These are phyloP conservation scores for Piscicola geometra DNA, from an alignment of 2,888 invertebrate species.

Conservation along the genomic window DNA sequence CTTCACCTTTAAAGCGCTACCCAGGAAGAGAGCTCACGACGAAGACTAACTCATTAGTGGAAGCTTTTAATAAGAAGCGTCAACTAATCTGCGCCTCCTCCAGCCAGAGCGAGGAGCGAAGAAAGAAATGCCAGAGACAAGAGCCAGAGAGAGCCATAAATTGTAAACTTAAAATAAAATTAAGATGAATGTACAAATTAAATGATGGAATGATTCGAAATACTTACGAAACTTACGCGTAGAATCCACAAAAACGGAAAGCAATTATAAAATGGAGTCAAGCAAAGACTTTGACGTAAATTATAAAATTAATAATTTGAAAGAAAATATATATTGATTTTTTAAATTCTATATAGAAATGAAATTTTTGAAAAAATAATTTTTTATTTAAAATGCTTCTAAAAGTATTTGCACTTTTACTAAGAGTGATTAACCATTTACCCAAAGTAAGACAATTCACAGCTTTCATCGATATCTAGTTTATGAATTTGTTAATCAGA, in stretches of 20 bases:
- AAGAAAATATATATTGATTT: neutral
- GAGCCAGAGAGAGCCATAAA: neutral
- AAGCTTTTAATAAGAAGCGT: neutral
- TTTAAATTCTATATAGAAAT: neutral
- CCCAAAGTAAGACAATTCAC: neutral
- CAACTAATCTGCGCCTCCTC: neutral
- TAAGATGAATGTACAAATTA: neutral
- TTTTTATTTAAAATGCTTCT: neutral
- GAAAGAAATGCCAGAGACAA: slow-evolving; percentile 13
- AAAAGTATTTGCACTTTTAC: slow-evolving; percentile 3
- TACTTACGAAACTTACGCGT: neutral
- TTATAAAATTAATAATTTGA: neutral
- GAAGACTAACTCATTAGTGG: neutral
- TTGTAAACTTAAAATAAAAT: neutral
- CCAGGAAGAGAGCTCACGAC: neutral
- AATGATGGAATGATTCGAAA: neutral
- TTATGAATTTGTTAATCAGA: neutral
- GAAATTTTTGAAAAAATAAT: neutral
- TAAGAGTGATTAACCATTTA: slow-evolving; percentile 11
- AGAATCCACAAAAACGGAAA: neutral
- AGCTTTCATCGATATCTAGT: neutral
- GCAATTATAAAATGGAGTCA: neutral
- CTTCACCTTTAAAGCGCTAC: neutral
- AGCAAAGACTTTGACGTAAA: neutral
- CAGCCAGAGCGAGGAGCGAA: neutral